Percentiles rank a stretch among this genome's conserved stretches.
These are phyloP conservation scores for Paracanthobrama guichenoti DNA, from an alignment of 2,113 vertebrate species.

Conservation along the genomic window DNA sequence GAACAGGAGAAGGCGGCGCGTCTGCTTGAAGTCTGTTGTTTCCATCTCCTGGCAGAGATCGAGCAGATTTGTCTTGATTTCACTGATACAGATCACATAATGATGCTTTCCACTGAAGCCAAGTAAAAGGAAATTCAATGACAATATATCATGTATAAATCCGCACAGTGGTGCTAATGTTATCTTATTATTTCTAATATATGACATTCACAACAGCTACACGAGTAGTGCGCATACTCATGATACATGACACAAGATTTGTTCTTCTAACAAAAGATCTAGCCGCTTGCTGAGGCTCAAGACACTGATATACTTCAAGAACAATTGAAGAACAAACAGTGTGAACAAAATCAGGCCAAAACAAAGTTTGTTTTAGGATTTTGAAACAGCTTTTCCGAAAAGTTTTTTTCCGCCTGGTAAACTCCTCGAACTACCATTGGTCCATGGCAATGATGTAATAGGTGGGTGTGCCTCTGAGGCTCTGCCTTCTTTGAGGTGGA, in stretches of 20 bases:
- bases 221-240: not conserved
- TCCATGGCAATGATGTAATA: too few relatives aligned
- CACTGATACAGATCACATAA: constrained; percentile 41
- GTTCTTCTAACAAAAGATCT: not conserved
- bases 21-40: constrained; percentile 30
- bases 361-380: too few relatives aligned
- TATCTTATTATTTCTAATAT: not conserved
- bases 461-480: too few relatives aligned
- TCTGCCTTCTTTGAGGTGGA: too few relatives aligned
- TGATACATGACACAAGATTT: not conserved
- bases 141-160: constrained; percentile 13
- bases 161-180: not conserved
- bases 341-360: too few relatives aligned
- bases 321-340: too few relatives aligned
- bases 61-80: constrained; percentile 45
- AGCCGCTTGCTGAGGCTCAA: too few relatives aligned
- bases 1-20: constrained; percentile 7
- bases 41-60: constrained; percentile 21
- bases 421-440: too few relatives aligned
- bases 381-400: too few relatives aligned
- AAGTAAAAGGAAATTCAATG: constrained; percentile 10
- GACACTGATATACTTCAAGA: too few relatives aligned
- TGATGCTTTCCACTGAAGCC: constrained; percentile 7
- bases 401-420: too few relatives aligned
- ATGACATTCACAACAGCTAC: not conserved